Conservation (phyloP, 2,113 vertebrate species). For the Scatophagus argus region DNA sequence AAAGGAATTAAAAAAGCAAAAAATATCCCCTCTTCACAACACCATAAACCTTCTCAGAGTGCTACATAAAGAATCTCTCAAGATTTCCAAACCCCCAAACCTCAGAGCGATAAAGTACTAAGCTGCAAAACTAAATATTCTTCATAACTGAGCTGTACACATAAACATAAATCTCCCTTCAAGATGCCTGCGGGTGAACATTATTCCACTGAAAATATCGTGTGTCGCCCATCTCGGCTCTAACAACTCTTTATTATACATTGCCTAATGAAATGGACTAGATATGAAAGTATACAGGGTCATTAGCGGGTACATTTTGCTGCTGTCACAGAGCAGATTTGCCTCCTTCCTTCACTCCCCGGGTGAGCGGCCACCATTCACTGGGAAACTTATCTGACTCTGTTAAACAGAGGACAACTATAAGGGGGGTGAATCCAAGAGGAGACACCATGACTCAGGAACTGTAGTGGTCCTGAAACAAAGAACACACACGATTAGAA, state of each 20-base stretch:
- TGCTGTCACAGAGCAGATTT: not conserved
- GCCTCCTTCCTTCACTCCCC: not conserved
- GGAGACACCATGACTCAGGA: slow-evolving; percentile 65
- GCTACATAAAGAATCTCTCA: slow-evolving; percentile 55
- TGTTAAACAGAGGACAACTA: not conserved
- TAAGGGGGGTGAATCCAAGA: not conserved
- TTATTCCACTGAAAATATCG: slow-evolving; percentile 23
- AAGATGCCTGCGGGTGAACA: slow-evolving; percentile 25
- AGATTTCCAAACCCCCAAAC: slow-evolving; percentile 40
- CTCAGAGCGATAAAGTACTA: slow-evolving; percentile 38
- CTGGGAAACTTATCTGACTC: slow-evolving; percentile 19
- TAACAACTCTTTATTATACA: slow-evolving; percentile 16
- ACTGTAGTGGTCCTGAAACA: slow-evolving; percentile 82
- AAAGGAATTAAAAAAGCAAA: slow-evolving; percentile 20
- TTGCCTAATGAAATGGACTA: slow-evolving; percentile 48
- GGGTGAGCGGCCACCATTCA: slow-evolving; percentile 8
- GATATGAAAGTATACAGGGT: slow-evolving; percentile 28
- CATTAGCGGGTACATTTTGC: not conserved
- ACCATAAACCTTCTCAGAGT: slow-evolving; percentile 21
- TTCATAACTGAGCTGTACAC: slow-evolving; percentile 34
- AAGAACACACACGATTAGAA: not conserved
- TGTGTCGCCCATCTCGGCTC: slow-evolving; percentile 28
- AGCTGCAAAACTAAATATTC: slow-evolving; percentile 37
- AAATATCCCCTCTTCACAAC: slow-evolving; percentile 35
- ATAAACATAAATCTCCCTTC: slow-evolving; percentile 35